Percentiles rank a stretch among this genome's conserved stretches.
phyloP scores from a whole-genome alignment of 2,113 vertebrate species.

The Indicator maculatus region DNA sequence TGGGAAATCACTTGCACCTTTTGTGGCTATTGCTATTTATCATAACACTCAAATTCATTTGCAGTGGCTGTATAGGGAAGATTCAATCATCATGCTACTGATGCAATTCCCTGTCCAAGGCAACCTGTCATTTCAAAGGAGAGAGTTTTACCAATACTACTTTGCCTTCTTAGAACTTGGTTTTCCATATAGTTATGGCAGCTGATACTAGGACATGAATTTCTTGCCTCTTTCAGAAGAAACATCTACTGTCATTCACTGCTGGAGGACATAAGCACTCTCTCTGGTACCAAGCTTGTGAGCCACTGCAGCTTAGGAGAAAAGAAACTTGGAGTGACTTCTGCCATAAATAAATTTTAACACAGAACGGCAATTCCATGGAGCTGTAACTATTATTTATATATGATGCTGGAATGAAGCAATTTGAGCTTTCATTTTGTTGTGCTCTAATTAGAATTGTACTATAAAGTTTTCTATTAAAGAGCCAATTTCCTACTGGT shows the following conservation, averaged over 20 bases:
- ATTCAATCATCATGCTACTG: not conserved
- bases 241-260: not conserved
- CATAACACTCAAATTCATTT: not conserved
- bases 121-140: not conserved
- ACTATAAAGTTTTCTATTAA: conserved; percentile 48
- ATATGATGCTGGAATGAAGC: not conserved
- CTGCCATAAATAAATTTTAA: not conserved
- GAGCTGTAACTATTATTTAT: conserved; percentile 22
- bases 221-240: not conserved
- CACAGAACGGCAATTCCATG: not conserved
- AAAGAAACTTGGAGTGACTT: not conserved
- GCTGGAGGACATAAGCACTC: not conserved
- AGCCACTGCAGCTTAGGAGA: not conserved
- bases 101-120: not conserved
- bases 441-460: conserved; percentile 37
- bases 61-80: not conserved
- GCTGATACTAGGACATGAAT: not conserved
- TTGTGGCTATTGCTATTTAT: not conserved
- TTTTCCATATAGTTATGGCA: not conserved
- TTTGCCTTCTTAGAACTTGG: not conserved
- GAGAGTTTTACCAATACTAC: not conserved
- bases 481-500: conserved; percentile 16
- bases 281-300: not conserved
- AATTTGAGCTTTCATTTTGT: conserved; percentile 19
- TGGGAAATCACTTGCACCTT: not conserved